These are phyloP conservation scores for Varanus salvator DNA, from an alignment of 2,113 vertebrate genomes.

Conservation along the genomic window DNA sequence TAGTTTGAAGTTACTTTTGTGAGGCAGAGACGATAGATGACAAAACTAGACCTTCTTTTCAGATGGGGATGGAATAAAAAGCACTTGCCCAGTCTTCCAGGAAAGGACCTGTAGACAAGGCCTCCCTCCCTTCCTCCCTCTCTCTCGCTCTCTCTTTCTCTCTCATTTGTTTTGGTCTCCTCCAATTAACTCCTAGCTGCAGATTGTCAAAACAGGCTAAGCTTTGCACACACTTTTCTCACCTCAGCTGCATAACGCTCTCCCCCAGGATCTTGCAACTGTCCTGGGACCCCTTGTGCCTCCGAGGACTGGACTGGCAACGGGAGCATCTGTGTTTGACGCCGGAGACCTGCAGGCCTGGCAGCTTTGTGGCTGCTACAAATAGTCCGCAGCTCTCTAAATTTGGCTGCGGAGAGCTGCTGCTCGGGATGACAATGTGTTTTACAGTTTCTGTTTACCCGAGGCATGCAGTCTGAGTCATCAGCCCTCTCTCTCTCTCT, in stretches of 20 bases:
- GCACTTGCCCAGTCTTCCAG: background rate
- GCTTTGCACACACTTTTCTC: background rate
- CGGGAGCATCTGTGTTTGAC: constrained; percentile 9
- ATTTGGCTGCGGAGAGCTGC: background rate
- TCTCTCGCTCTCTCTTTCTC: background rate
- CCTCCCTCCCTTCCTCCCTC: background rate
- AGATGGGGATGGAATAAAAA: background rate
- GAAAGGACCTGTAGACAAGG: background rate
- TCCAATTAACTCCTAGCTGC: background rate
- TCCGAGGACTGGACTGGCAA: constrained; percentile 15
- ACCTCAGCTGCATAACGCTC: background rate
- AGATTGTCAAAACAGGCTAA: background rate
- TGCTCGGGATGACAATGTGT: background rate
- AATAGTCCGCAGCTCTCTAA: constrained; percentile 30
- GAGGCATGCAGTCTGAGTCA: constrained; percentile 16
- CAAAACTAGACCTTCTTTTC: too few species aligned
- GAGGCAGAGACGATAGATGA: too few species aligned
- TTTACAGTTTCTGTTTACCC: constrained; percentile 12
- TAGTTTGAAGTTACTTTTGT: background rate
- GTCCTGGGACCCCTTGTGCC: constrained; percentile 25
- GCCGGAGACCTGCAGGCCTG: background rate
- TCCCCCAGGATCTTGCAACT: constrained; percentile 49
- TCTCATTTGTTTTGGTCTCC: background rate
- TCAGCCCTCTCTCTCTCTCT: background rate
- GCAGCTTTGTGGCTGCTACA: background rate